phyloP scores from a whole-genome alignment of 2,888 invertebrate species.

The Drosophila paramelanica region DNA sequence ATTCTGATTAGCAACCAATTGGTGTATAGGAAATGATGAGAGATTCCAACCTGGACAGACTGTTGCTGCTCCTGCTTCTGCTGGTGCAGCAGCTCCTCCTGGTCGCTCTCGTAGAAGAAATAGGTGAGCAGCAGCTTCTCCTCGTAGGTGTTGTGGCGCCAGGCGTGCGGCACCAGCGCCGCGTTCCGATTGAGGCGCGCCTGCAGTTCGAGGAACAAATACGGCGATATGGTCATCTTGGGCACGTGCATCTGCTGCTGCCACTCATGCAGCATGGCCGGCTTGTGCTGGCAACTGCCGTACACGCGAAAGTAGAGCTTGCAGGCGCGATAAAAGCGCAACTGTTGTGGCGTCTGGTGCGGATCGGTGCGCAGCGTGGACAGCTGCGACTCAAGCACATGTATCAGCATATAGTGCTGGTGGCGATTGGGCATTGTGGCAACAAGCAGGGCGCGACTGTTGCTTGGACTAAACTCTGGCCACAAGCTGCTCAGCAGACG shows the following conservation, averaged over 20 bases:
- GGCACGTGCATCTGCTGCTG: slow-evolving; percentile 70
- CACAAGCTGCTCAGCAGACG: slow-evolving; percentile 66
- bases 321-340: slow-evolving; percentile 49
- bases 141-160: slow-evolving; percentile 63
- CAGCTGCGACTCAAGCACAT: slow-evolving; percentile 82
- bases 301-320: slow-evolving; percentile 60
- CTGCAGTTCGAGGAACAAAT: slow-evolving; percentile 68
- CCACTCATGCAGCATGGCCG: slow-evolving; percentile 37
- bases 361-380: slow-evolving; percentile 65
- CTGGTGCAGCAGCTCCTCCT: slow-evolving; percentile 32
- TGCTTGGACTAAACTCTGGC: slow-evolving; percentile 35
- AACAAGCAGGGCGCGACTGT: slow-evolving; percentile 63
- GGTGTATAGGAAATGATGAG: neutral
- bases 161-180: slow-evolving; percentile 68
- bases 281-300: slow-evolving; percentile 9
- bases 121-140: slow-evolving; percentile 79
- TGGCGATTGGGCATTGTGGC: slow-evolving; percentile 71
- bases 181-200: slow-evolving; percentile 71
- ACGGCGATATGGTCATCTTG: slow-evolving; percentile 78
- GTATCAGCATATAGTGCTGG: slow-evolving; percentile 74
- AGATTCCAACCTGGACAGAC: neutral
- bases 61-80: neutral
- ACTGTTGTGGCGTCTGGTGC: slow-evolving; percentile 6
- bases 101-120: slow-evolving; percentile 76
- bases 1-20: neutral